Evolutionary conservation across 2,888 invertebrate genomes (phyloP).

Genomic region (Itoplectis maculator): DNA sequence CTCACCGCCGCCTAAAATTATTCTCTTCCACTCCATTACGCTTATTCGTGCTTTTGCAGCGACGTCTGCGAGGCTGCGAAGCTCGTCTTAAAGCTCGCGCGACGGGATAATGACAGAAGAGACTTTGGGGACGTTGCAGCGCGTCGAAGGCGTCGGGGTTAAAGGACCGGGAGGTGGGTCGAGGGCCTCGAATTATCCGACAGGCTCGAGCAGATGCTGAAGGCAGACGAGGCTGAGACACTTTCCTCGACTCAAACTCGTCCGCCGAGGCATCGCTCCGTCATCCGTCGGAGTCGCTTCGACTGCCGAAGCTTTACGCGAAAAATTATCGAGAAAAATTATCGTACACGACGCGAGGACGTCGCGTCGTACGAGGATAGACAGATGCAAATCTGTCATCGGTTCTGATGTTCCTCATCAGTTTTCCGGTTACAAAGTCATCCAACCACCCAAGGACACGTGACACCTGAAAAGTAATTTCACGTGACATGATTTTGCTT

Average conservation of each 20-base stretch:
- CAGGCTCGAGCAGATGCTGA: neutral
- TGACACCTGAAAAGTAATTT: conserved; percentile 58
- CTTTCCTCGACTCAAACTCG: conserved; percentile 42
- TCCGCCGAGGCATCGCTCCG: conserved; percentile 47
- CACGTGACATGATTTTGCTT: conserved; percentile 66
- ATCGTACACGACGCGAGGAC: conserved; percentile 16
- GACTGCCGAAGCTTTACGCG: conserved; percentile 3
- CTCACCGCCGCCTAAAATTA: conserved; percentile 65
- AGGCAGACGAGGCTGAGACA: conserved; percentile 15
- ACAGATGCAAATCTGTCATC: conserved; percentile 4
- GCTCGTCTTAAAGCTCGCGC: conserved; percentile 45
- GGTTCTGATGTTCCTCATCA: conserved; percentile 11
- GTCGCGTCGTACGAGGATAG: conserved; percentile 18
- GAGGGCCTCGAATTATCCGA: conserved; percentile 7
- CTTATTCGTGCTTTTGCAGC: conserved; percentile 27
- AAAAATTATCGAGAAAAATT: conserved; percentile 51
- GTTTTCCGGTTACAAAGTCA: neutral
- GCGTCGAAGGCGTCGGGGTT: conserved; percentile 4
- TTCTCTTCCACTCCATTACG: conserved; percentile 68
- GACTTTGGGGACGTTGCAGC: conserved; percentile 17
- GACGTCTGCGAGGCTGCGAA: too few relatives aligned
- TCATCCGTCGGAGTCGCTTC: conserved; percentile 56
- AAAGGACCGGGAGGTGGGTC: conserved; percentile 17
- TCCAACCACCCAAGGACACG: conserved; percentile 29
- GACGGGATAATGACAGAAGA: conserved; percentile 58